Percentiles rank a stretch among this genome's conserved stretches.
Conservation (phyloP, 1,140 invertebrate species). For the Laodelphax striatellus region DNA sequence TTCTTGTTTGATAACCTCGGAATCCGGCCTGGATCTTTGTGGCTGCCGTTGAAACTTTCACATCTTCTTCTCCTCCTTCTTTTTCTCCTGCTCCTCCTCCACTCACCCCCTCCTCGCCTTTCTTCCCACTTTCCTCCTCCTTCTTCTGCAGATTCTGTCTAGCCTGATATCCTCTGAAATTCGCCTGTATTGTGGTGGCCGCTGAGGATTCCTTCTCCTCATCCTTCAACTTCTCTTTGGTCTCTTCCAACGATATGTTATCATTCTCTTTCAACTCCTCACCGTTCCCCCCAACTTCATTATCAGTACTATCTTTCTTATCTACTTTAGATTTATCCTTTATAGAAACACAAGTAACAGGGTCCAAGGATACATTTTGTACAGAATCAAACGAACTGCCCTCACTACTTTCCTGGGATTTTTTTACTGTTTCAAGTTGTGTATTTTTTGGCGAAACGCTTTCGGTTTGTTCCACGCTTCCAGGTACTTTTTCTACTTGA, state of each 20-base stretch:
- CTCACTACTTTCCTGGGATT: too few relatives aligned
- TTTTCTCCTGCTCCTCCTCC: conserved; percentile 10
- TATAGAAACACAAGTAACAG: too few relatives aligned
- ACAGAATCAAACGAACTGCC: too few relatives aligned
- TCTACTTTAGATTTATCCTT: too few relatives aligned
- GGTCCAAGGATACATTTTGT: too few relatives aligned
- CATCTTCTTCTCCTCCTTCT: conserved; percentile 7
- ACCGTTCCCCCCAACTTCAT: neutral
- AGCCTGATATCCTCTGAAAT: conserved; percentile 19
- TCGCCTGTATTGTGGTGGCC: conserved; percentile 21
- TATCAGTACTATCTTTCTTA: neutral
- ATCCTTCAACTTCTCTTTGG: neutral
- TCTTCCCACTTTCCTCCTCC: neutral
- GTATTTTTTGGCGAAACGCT: neutral
- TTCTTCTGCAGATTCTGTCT: conserved; percentile 20
- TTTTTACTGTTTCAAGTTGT: too few relatives aligned
- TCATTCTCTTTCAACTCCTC: too few relatives aligned
- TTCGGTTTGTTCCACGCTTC: neutral
- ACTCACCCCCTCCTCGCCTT: neutral
- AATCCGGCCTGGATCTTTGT: conserved; percentile 49
- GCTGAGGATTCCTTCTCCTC: conserved; percentile 8
- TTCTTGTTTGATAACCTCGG: conserved; percentile 38
- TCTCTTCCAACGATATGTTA: too few relatives aligned
- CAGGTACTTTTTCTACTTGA: too few relatives aligned
- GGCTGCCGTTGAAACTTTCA: conserved; percentile 30